Base-by-base conservation (phyloP, 2,113 vertebrate species). In the Hepsetus odoe region DNA sequence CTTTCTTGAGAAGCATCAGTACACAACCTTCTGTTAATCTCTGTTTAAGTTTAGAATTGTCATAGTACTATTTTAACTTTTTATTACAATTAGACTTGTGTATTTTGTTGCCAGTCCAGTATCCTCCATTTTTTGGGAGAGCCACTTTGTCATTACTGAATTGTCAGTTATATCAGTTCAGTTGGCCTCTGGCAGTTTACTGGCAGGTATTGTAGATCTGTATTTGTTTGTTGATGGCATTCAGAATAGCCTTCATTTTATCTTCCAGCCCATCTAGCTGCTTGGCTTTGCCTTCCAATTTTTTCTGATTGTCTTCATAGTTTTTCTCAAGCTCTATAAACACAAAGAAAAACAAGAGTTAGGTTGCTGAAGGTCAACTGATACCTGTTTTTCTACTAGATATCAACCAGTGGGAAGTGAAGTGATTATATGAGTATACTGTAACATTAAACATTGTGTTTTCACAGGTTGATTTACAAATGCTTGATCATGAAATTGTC, bases 201-300 rank as follows among this genome's bases (percentile, higher is more conserved):
- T 98, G 96, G 87, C 97, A 99, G 5, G 98, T 98, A 86, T 99
- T 99, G 91, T 99, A 99, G 90, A 99, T 98, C 87, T 97, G 96
- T 72, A 98, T 96, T 83, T 99, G 97, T 85, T 95, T 93, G 91
- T 98, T 99, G 90, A 99, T 99, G 79, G 93, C 94, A 59, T 89
- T 89, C 73, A 99, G 92, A 85, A 99, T 96, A 20, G 85, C 89
- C 80, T 92, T 96, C 97, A 99, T 96, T 85, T 94, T 96, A 89
- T 95, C 96, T 85, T 99, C 98, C 78, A 99, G 85, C 51, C 96
- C 96, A 0, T 97, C 96, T 83, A 99, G 90, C 88, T 96, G 95
- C 18, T 89, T 94, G 0, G 95, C 97, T 84, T 98, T 99, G 51
- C 92, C 94, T 10, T 98, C 95, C 86, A 99, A 83, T 55, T 85